Evolutionary conservation across 2,113 vertebrate genomes (phyloP).

Genomic region (Onychostoma macrolepis): DNA sequence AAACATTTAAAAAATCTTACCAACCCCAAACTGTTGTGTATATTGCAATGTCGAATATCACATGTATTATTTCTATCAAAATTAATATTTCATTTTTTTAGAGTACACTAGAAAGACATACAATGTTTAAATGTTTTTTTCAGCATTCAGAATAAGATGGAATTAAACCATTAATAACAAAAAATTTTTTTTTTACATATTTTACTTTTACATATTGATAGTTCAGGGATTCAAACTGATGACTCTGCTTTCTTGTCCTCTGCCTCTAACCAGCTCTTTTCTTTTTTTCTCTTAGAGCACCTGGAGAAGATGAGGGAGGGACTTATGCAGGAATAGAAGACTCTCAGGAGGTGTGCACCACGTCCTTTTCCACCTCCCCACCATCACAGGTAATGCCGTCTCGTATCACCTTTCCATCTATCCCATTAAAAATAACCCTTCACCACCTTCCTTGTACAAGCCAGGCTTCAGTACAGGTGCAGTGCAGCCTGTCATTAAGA

Average conservation of each 20-base stretch:
- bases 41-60: background rate
- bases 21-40: background rate
- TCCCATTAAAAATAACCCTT: background rate
- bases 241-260: background rate
- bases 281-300: constrained; percentile 64
- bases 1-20: background rate
- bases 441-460: background rate
- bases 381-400: constrained; percentile 86
- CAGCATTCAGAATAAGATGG: background rate
- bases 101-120: background rate
- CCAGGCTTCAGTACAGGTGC: background rate
- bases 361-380: constrained; percentile 98
- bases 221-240: background rate
- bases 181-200: no score
- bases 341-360: constrained; percentile 96
- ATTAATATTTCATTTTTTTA: background rate
- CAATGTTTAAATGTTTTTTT: background rate
- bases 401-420: background rate
- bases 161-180: background rate
- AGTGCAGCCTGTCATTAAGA: background rate
- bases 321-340: constrained; percentile 88
- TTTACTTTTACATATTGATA: background rate
- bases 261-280: background rate
- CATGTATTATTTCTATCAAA: background rate
- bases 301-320: constrained; percentile 84